A percentile compares a stretch with the other conserved stretches of the same genome.
These are phyloP conservation scores for Clarias fuscus DNA, from an alignment of 2,797 vertebrate genomes.

Conservation along the genomic window DNA sequence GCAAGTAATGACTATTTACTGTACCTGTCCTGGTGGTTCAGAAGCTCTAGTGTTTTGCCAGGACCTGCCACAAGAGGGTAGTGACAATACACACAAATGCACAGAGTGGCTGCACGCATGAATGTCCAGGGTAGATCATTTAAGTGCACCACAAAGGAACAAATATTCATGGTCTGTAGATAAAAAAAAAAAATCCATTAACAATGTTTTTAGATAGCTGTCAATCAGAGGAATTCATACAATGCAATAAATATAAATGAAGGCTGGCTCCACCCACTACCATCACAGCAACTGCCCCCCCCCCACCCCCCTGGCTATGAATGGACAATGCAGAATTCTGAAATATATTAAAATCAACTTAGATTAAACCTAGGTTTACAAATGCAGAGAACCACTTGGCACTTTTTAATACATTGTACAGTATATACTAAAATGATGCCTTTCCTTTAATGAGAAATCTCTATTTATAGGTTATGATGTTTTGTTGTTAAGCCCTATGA, in stretches of 20 bases:
- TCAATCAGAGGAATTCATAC: neutral
- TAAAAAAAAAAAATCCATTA: neutral
- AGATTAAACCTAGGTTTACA: constrained; percentile 3
- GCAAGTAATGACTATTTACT: neutral
- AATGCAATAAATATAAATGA: constrained; percentile 22
- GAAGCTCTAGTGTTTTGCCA: neutral
- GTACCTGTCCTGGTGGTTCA: neutral
- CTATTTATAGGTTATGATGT: neutral
- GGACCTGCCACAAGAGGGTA: constrained; percentile 49
- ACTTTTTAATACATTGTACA: no score
- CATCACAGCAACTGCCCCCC: no score
- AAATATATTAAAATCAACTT: constrained; percentile 9
- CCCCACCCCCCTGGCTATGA: no score
- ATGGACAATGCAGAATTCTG: constrained; percentile 17
- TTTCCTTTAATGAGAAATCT: constrained; percentile 8
- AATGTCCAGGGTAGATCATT: neutral
- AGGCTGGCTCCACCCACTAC: neutral
- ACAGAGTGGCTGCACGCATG: neutral
- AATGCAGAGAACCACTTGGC: neutral
- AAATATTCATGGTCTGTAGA: neutral
- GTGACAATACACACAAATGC: constrained; percentile 44
- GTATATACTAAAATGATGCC: neutral
- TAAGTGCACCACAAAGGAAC: constrained; percentile 1
- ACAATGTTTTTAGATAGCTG: constrained; percentile 10
- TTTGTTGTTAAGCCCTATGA: constrained; percentile 25